Evolutionary conservation across 1,140 invertebrate species (phyloP), one percentile per base, ranked within the genome.

Genomic region (Ephestia elutella): DNA sequence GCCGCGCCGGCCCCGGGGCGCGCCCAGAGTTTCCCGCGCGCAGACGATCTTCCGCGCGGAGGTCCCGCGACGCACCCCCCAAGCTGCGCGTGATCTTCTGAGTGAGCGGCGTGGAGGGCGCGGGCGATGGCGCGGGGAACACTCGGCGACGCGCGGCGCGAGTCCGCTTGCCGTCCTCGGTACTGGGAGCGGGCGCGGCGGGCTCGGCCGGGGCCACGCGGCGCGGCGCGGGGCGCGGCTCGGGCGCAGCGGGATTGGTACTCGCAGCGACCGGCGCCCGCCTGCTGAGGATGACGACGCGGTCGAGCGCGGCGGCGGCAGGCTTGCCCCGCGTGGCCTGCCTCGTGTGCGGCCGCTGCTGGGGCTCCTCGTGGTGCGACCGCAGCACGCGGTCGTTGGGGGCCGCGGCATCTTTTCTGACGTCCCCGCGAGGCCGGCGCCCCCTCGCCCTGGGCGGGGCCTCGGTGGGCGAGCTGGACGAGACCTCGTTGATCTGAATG

Each of bases 401-500:
- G n/a, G 65, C 61, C 18, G 67, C 13, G 17, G 70, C 32, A n/a
- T 71, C 63, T 25, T 67, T 53, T 18, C 49, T 44, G 17, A 35
- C 35, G 38, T 75, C 70, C 11, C 49, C 59, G 55, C 75, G 73
- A 8, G 70, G 63, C 0, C 72, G 59, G 0, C 78, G 68, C 0
- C 72, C 75, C 21, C 73, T 72, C 7, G 72, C 54, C 9, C 80
- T 65, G 19, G 74, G 74, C n/a, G 87, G 82, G 0, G 63, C 74
- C 17, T 87, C 86, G 13, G 75, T 72, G 0, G 86, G 86, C n/a
- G 88, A 89, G 61, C 89, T 90, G 7, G 90, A 91, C 5, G 90
- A 91, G 10, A 92, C 89, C 73, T 92, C 91, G 70, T 92, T 90
- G 53, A 92, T 91, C 74, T 92, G 91, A 19, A 92, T 91, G 13